These are phyloP conservation scores for Heliconius sara DNA, from an alignment of 2,888 invertebrate genomes.

Conservation along the genomic window DNA sequence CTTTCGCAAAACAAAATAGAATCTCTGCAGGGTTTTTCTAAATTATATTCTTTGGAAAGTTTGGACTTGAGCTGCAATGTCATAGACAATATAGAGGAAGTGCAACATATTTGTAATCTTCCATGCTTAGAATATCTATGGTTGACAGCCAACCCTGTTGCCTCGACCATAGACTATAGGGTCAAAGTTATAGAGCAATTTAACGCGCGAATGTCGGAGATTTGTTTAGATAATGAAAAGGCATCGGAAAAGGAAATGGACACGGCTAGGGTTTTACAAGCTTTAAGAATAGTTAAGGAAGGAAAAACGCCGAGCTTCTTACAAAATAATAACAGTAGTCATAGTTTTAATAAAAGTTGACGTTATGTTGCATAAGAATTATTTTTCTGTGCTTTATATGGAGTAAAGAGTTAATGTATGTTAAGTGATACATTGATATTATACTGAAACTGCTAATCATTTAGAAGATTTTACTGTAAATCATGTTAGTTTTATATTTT, in stretches of 20 bases:
- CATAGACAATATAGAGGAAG: conserved; percentile 91
- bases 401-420: neutral
- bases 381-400: conserved; percentile 1
- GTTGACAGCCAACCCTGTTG: conserved; percentile 95
- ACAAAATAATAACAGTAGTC: conserved; percentile 78
- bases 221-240: conserved; percentile 94
- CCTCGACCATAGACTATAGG: conserved; percentile 93
- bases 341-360: conserved; percentile 78
- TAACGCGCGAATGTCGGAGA: conserved; percentile 91
- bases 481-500: neutral
- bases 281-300: conserved; percentile 90
- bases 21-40: conserved; percentile 88
- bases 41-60: conserved; percentile 93
- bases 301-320: conserved; percentile 86
- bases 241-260: conserved; percentile 95
- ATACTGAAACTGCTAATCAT: conserved; percentile 1
- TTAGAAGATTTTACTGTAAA: conserved; percentile 16
- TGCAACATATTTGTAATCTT: conserved; percentile 90
- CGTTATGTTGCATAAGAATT: conserved; percentile 46
- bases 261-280: conserved; percentile 95
- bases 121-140: conserved; percentile 94
- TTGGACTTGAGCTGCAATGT: conserved; percentile 94
- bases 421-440: conserved; percentile 7
- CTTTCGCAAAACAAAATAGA: conserved; percentile 93
- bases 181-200: conserved; percentile 95